A percentile compares a stretch with the other conserved stretches of the same genome.
phyloP scores from a whole-genome alignment of 2,888 invertebrate genomes.

The Apeira syringaria region DNA sequence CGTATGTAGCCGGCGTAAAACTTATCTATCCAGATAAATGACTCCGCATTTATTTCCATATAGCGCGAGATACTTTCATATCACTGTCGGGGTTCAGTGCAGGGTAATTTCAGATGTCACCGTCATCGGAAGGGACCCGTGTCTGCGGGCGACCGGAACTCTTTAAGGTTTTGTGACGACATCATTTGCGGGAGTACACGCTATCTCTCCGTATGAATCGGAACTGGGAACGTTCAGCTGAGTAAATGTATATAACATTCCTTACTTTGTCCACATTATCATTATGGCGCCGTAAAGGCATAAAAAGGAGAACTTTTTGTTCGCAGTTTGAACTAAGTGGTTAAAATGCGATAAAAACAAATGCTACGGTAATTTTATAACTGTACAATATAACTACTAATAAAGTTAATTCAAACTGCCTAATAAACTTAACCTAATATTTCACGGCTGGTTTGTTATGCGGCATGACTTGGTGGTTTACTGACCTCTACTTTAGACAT shows the following conservation, averaged over 20 bases:
- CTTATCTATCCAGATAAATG: constrained; percentile 29
- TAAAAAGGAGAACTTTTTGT: not conserved
- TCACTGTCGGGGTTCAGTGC: constrained; percentile 14
- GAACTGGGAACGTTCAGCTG: constrained; percentile 41
- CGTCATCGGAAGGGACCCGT: constrained; percentile 48
- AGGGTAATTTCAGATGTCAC: constrained; percentile 38
- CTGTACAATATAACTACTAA: constrained; percentile 8
- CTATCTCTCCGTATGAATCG: constrained; percentile 39
- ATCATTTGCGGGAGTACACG: constrained; percentile 45
- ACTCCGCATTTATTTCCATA: constrained; percentile 28
- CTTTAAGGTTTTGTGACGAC: constrained; percentile 39
- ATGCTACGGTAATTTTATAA: constrained; percentile 26
- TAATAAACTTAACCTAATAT: constrained; percentile 32
- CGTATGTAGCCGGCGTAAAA: constrained; percentile 28
- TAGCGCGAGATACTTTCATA: constrained; percentile 19
- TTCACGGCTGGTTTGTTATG: constrained; percentile 31
- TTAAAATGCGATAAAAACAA: constrained; percentile 16
- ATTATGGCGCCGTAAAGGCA: too few species aligned
- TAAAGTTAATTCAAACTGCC: constrained; percentile 23
- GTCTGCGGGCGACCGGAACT: constrained; percentile 51
- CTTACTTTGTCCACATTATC: constrained; percentile 26
- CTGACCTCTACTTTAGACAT: constrained; percentile 32
- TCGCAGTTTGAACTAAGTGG: not conserved
- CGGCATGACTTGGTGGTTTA: constrained; percentile 35
- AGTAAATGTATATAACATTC: constrained; percentile 42